These are phyloP conservation scores for Pangasius djambal DNA, from an alignment of 2,797 vertebrate species.

Conservation along the genomic window DNA sequence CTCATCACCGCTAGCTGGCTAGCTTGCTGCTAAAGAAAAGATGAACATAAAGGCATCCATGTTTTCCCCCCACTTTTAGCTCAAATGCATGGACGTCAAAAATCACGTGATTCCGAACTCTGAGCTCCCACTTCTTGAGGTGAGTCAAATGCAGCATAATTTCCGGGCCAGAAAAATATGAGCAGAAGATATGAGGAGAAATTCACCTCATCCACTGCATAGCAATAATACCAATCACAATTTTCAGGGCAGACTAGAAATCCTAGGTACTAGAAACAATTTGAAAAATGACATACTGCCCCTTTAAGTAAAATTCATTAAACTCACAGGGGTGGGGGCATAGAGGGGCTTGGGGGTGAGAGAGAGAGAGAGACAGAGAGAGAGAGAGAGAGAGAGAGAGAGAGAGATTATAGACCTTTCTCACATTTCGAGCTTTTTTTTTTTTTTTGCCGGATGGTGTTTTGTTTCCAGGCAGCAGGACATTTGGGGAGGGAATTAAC, in stretches of 20 bases:
- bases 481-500: background rate
- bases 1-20: background rate
- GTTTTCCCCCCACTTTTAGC: background rate
- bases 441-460: background rate
- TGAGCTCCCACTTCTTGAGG: background rate
- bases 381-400: background rate
- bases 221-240: too few relatives aligned
- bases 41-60: background rate
- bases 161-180: background rate
- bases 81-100: background rate
- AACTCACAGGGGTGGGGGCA: background rate
- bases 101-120: background rate
- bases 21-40: background rate
- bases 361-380: background rate
- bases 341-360: too few relatives aligned
- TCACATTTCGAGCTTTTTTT: background rate
- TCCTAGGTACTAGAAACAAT: too few relatives aligned
- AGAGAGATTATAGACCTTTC: background rate
- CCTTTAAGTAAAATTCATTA: background rate
- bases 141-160: background rate
- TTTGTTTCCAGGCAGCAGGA: background rate
- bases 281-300: background rate
- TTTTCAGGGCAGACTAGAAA: too few relatives aligned
- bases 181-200: background rate
- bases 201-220: background rate